Evolutionary conservation across 2,888 invertebrate genomes (phyloP).

Genomic region (Eutolmus rufibarbis): DNA sequence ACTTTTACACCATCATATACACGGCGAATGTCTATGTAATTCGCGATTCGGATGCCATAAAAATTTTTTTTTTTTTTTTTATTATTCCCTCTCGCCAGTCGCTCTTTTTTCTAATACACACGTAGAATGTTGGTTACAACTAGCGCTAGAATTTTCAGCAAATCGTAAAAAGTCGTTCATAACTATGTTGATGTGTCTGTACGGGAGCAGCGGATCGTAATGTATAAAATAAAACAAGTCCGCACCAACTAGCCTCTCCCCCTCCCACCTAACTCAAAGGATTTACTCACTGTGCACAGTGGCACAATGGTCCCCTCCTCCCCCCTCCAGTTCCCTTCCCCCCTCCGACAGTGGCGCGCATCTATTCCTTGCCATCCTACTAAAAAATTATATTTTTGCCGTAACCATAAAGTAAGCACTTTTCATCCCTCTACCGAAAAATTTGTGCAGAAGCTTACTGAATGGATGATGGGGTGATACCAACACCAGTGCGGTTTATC

Average conservation of each 20-base stretch:
- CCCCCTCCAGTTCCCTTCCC: not conserved
- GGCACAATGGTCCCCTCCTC: not conserved
- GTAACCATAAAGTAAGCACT: constrained; percentile 45
- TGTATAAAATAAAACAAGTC: constrained; percentile 39
- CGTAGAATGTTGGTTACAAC: constrained; percentile 40
- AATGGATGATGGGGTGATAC: constrained; percentile 34
- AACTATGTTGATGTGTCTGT: constrained; percentile 42
- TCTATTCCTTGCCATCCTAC: constrained; percentile 42
- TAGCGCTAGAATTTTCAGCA: constrained; percentile 48
- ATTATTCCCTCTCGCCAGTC: constrained; percentile 19
- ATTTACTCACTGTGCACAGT: constrained; percentile 44
- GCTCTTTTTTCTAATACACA: constrained; percentile 37
- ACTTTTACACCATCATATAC: constrained; percentile 32
- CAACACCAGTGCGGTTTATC: constrained; percentile 2
- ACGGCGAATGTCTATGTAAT: constrained; percentile 38
- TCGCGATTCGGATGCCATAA: constrained; percentile 45
- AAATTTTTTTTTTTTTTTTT: not conserved
- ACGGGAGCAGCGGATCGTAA: constrained; percentile 25
- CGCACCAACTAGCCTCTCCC: constrained; percentile 13
- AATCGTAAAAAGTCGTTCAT: constrained; percentile 47
- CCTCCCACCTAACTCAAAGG: constrained; percentile 37
- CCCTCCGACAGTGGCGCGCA: not conserved
- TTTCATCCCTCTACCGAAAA: constrained; percentile 45
- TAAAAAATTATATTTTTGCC: constrained; percentile 47
- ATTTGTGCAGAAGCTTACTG: constrained; percentile 41